Conservation (phyloP, 2,113 vertebrate species). For the Climacteris rufus region DNA sequence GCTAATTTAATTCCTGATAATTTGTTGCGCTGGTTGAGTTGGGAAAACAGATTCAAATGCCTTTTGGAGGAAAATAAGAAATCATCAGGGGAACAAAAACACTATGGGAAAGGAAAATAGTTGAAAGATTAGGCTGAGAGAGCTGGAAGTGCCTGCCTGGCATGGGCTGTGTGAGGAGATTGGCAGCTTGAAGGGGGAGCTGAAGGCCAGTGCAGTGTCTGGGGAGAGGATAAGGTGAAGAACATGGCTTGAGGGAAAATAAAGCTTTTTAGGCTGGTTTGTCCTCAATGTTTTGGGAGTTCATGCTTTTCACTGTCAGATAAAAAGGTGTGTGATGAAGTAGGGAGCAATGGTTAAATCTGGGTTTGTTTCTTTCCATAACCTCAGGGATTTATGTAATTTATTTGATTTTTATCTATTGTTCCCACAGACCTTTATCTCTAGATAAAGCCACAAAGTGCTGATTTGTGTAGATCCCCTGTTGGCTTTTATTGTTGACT, state of each 20-base stretch:
- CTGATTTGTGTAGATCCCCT: background rate
- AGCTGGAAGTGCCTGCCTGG: background rate
- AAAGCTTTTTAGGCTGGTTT: background rate
- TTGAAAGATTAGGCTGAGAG: background rate
- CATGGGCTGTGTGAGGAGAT: fast-evolving
- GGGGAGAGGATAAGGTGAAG: background rate
- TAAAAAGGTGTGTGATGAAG: background rate
- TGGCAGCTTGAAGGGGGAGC: background rate
- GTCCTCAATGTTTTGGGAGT: background rate
- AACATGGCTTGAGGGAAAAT: background rate
- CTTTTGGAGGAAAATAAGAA: background rate
- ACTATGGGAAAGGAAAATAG: background rate
- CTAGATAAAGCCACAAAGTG: too few relatives aligned
- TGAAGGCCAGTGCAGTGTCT: background rate
- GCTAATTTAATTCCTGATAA: conserved; percentile 1
- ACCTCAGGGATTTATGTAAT: background rate
- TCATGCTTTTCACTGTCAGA: background rate
- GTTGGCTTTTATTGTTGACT: background rate
- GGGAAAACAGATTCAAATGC: background rate
- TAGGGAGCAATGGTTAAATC: background rate
- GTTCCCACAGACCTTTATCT: background rate
- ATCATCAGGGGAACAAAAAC: background rate
- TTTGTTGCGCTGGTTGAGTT: background rate
- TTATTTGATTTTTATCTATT: background rate
- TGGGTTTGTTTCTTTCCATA: background rate